A percentile compares a stretch with the other conserved stretches of the same genome.
Evolutionary conservation across 2,888 invertebrate genomes (phyloP).

Genomic region (Stenurella melanura): DNA sequence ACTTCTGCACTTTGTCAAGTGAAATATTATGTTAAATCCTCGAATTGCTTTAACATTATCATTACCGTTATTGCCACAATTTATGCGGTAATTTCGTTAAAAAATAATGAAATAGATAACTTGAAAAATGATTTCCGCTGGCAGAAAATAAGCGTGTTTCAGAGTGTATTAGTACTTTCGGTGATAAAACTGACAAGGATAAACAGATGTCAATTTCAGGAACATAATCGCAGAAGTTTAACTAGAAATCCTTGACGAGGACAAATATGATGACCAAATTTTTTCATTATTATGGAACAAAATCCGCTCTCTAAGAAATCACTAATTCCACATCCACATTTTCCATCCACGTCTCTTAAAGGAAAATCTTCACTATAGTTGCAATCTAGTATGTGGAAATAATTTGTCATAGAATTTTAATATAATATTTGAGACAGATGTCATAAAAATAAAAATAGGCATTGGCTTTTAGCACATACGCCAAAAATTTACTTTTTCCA

Average conservation of each 20-base stretch:
- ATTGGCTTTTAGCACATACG: too few relatives aligned
- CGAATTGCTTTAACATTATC: conserved; percentile 12
- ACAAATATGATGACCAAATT: not conserved
- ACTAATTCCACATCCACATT: too few relatives aligned
- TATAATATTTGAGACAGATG: too few relatives aligned
- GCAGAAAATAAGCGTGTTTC: not conserved
- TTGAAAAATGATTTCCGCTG: not conserved
- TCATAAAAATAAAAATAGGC: too few relatives aligned
- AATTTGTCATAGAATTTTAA: too few relatives aligned
- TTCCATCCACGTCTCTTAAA: too few relatives aligned
- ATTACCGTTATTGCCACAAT: conserved; percentile 14
- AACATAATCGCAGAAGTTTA: not conserved
- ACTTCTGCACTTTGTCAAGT: conserved; percentile 31
- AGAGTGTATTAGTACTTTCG: not conserved
- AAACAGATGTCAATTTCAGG: not conserved
- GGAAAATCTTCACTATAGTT: too few relatives aligned
- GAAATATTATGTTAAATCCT: conserved; percentile 31
- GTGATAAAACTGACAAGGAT: conserved; percentile 3
- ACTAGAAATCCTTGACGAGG: not conserved
- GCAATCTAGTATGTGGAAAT: too few relatives aligned
- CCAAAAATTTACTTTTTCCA: too few relatives aligned
- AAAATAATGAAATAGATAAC: conserved; percentile 15
- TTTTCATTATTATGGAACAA: too few relatives aligned
- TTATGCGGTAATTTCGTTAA: conserved; percentile 1
- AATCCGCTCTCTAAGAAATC: too few relatives aligned